phyloP scores from a whole-genome alignment of 2,888 invertebrate species.

The Bombylius major region DNA sequence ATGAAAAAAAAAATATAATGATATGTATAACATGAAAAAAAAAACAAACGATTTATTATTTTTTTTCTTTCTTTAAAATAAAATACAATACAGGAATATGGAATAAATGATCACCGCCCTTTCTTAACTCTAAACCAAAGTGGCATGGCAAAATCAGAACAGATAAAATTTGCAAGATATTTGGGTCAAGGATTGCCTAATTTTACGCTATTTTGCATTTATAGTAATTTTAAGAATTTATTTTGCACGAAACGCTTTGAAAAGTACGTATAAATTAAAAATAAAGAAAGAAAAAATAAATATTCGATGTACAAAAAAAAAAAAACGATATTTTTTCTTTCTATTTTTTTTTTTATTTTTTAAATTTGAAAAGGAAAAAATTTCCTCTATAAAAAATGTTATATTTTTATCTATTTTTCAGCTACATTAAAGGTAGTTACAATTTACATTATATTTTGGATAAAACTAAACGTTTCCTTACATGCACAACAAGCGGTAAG shows the following conservation, averaged over 20 bases:
- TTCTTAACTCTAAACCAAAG: constrained; percentile 34
- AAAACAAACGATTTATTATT: constrained; percentile 1
- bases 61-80: too few species aligned
- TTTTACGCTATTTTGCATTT: constrained; percentile 37
- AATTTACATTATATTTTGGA: constrained; percentile 37
- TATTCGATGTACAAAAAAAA: too few species aligned
- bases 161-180: constrained; percentile 36
- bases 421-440: constrained; percentile 36
- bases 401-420: constrained; percentile 12
- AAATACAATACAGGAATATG: constrained; percentile 26
- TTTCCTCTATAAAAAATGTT: too few species aligned
- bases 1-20: too few species aligned
- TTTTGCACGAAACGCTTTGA: constrained; percentile 37
- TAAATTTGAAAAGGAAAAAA: neutral
- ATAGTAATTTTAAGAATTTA: constrained; percentile 37
- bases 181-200: constrained; percentile 35
- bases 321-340: neutral
- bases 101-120: constrained; percentile 34
- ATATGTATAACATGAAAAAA: neutral
- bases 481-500: constrained; percentile 36
- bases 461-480: constrained; percentile 35
- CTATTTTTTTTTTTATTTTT: neutral
- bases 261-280: constrained; percentile 25
- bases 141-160: constrained; percentile 35
- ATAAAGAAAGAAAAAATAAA: neutral